Percentiles rank a stretch among this genome's conserved stretches.
Conservation (phyloP, 2,113 vertebrate genomes). For the Alligator sinensis region DNA sequence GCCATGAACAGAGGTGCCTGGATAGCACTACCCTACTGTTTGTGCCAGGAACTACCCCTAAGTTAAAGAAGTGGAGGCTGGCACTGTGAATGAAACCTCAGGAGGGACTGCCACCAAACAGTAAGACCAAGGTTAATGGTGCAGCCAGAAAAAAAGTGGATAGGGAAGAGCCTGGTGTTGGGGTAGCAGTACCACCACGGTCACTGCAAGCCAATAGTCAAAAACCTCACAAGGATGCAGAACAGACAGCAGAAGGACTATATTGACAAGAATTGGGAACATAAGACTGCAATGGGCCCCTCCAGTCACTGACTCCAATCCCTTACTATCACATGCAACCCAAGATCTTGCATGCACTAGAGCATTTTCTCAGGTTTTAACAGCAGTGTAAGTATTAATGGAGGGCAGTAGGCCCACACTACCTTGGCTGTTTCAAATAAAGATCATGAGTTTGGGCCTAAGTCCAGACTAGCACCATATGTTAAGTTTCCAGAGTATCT, state of each 20-base stretch:
- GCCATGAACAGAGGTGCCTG: no score
- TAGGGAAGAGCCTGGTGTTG: no score
- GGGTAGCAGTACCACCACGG: no score
- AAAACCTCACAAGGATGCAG: background rate
- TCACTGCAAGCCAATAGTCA: background rate
- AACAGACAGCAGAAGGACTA: rapidly evolving
- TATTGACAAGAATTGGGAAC: background rate
- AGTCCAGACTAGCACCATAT: background rate
- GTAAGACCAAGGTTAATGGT: no score
- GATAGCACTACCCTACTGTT: no score
- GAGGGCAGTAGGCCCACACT: background rate
- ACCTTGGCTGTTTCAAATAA: background rate
- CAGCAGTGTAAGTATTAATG: background rate
- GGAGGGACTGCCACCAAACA: no score
- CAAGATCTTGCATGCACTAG: background rate
- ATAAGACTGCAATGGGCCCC: background rate
- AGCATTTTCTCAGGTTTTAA: background rate
- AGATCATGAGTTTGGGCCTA: background rate
- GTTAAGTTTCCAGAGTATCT: background rate
- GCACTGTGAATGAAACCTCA: no score
- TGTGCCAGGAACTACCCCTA: no score
- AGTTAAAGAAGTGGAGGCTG: no score
- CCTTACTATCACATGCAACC: background rate
- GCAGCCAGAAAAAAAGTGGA: no score
- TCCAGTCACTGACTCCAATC: background rate